Evolutionary conservation across 2,888 invertebrate species (phyloP).

Genomic region (Margaritifera margaritifera): DNA sequence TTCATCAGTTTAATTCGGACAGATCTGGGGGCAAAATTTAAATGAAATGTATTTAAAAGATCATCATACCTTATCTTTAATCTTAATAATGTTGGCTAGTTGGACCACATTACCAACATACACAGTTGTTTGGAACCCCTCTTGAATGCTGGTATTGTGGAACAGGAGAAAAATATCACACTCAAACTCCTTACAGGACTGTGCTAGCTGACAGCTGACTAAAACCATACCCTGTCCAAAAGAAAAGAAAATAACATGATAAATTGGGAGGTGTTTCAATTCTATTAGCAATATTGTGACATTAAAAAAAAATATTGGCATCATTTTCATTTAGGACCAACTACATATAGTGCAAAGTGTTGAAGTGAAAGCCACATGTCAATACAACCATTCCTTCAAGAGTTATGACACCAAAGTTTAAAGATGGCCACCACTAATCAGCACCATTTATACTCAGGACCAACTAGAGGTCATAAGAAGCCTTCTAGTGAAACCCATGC

Average conservation of each 20-base stretch:
- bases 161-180: slow-evolving; percentile 92
- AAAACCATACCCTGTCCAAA: slow-evolving; percentile 71
- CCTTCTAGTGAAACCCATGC: too few relatives aligned
- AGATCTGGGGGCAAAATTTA: neutral
- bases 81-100: slow-evolving; percentile 85
- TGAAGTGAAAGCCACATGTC: too few relatives aligned
- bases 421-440: too few relatives aligned
- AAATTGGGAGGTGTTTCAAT: neutral
- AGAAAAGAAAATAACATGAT: slow-evolving; percentile 1
- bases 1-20: too few relatives aligned
- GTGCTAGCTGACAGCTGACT: slow-evolving; percentile 57
- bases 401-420: too few relatives aligned
- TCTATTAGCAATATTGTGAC: too few relatives aligned
- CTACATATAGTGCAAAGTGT: too few relatives aligned
- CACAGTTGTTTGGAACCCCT: slow-evolving; percentile 83
- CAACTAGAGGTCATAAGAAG: too few relatives aligned
- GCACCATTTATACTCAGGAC: too few relatives aligned
- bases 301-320: too few relatives aligned
- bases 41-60: neutral
- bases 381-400: too few relatives aligned
- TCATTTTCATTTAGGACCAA: too few relatives aligned
- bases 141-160: slow-evolving; percentile 78
- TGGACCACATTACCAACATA: slow-evolving; percentile 97
- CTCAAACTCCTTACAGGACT: slow-evolving; percentile 76
- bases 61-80: slow-evolving; percentile 75